Evolutionary conservation across 2,797 vertebrate species (phyloP).

Genomic region (Borostomias antarcticus): DNA sequence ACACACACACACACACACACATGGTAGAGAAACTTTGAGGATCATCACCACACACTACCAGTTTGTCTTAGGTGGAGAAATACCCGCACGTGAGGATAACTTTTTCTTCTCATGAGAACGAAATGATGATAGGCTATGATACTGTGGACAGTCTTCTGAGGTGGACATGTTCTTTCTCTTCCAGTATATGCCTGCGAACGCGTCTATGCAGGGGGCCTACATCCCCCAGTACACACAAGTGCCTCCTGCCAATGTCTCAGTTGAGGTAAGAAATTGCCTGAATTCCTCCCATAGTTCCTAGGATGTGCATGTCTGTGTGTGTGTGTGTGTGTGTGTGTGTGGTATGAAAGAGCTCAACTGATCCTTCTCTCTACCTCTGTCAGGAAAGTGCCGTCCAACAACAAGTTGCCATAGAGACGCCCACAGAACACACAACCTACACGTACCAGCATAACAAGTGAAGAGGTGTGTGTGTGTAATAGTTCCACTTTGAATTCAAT

Average conservation of each 20-base stretch:
- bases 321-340: background rate
- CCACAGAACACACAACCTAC: constrained; percentile 87
- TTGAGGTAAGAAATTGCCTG: constrained; percentile 78
- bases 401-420: constrained; percentile 85
- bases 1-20: background rate
- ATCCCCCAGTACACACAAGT: constrained; percentile 88
- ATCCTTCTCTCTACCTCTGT: constrained; percentile 19
- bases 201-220: constrained; percentile 89
- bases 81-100: too few species aligned
- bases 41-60: background rate
- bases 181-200: constrained; percentile 86
- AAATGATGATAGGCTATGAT: too few species aligned
- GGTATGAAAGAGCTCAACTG: constrained; percentile 8
- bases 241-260: constrained; percentile 85
- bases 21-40: background rate
- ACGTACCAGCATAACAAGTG: constrained; percentile 94
- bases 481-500: too few species aligned
- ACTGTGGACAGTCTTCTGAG: background rate
- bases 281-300: background rate
- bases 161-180: background rate
- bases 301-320: background rate
- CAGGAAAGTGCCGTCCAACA: constrained; percentile 87
- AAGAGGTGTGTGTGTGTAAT: too few species aligned
- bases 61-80: too few species aligned
- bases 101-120: too few species aligned